phyloP scores from a whole-genome alignment of 2,888 invertebrate genomes.

The Neuroscelio doddi region DNA sequence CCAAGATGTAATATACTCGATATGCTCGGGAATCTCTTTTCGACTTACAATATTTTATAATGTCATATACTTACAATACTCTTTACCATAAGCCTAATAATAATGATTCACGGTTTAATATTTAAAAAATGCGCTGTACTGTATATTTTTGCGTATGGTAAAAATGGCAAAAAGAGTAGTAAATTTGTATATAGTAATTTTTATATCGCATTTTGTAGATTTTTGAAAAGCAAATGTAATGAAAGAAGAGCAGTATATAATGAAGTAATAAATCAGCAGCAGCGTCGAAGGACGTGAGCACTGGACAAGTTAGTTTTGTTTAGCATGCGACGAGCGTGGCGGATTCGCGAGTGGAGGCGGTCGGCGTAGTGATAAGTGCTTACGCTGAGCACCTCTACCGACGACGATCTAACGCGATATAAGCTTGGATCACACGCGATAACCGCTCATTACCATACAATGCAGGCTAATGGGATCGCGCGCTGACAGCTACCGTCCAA shows the following conservation, averaged over 20 bases:
- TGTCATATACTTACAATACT: too few species aligned
- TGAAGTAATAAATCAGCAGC: conserved; percentile 57
- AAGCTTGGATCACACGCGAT: conserved; percentile 62
- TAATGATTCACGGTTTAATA: too few species aligned
- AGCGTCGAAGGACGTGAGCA: conserved; percentile 35
- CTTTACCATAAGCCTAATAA: too few species aligned
- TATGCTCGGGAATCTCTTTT: too few species aligned
- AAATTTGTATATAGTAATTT: too few species aligned
- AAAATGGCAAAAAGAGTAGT: too few species aligned
- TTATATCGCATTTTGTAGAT: too few species aligned
- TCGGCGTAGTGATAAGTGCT: neutral
- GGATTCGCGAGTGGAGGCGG: conserved; percentile 35
- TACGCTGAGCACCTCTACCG: conserved; percentile 51
- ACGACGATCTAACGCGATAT: conserved; percentile 57
- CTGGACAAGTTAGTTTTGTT: conserved; percentile 46
- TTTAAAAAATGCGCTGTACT: too few species aligned
- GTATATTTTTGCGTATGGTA: too few species aligned
- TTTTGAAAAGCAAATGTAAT: conserved; percentile 5
- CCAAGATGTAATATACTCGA: conserved; percentile 5
- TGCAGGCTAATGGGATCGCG: conserved; percentile 66
- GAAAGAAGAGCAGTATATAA: conserved; percentile 50
- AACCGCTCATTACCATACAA: conserved; percentile 69
- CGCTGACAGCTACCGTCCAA: conserved; percentile 65
- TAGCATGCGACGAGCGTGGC: conserved; percentile 49
- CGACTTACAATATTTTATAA: too few species aligned